Base-by-base conservation (phyloP, 1,140 invertebrate species). In the Lutraria rhynchaena region DNA sequence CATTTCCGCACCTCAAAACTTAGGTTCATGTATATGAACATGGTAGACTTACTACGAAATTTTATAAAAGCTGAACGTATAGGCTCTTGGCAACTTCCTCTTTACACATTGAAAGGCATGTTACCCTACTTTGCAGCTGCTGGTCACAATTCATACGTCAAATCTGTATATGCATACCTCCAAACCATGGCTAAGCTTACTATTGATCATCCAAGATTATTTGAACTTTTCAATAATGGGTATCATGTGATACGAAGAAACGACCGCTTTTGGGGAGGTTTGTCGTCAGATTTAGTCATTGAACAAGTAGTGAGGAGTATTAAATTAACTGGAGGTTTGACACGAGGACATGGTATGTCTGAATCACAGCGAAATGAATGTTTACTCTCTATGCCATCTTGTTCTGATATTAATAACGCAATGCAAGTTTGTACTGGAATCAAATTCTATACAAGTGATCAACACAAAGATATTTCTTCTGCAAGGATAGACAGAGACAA, bases 111-210 rank as follows among this genome's bases (percentile, higher is more conserved):
- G n/a, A n/a, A n/a, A n/a, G n/a, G n/a, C 53, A 92, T 93, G 87
- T 76, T 93, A 13, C 91, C 91, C 15, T 92, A 83, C 70, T 92
- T 93, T 85, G 88, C 92, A 84, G 91, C 92, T 7, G 58, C 85
- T 73, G 92, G 93, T 27, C 93, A 93, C 83, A 90, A 92, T 77
- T 74, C 88, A 33, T 93, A 93, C 86, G 90, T 93, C 3, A 93
- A 93, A 90, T 92, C 89, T 69, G 85, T 86, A 49, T 89, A 92
- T 46, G 61, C 93, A n/a, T 93, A 93, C 85, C 61, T 93, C 7
- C 93, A 93, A 89, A 83, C 92, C 84, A 93, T 91, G 92, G 0
- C 60, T 74, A 53, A 88, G 70, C 85, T 91, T 76, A 15, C 87
- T 46, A 70, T 85, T 15, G 22, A 5, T 35, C 15, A 80, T 24